Evolutionary conservation across 2,113 vertebrate species (phyloP), one percentile per base, ranked within the genome.

Genomic region (Corythoichthys intestinalis): DNA sequence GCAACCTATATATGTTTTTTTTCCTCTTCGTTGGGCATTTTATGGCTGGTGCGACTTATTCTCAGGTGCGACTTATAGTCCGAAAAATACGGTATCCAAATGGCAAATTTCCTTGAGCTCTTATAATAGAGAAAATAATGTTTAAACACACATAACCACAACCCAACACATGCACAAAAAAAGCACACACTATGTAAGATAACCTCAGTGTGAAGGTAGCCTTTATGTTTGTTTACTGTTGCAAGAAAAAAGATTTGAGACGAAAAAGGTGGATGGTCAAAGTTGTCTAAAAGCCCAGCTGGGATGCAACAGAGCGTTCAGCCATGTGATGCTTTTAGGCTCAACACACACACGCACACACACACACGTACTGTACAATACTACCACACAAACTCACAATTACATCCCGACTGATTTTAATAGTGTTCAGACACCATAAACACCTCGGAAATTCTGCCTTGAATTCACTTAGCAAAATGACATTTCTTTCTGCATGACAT

Each of bases 251-350:
- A 28, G 60, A 63, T 63, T 44, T 20, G n/a, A 47, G 44, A 61
- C 9, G 37, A 56, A 56, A 58, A 56, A 37, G 56, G 34, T 58
- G 56, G 12, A 38, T 37, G 34, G 17, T 61, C 59, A 63, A 63
- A 47, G 61, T 63, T 63, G 61, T 46, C 61, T 63, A 63, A 63
- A 63, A 63, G 61, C 61, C 61, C 61, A 63, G 61, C 61, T 63
- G 61, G 61, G 61, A 63, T 34, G 46, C 61, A 63, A 13, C 44
- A 6, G 44, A 63, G 61, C 61, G 44, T 63, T 63, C 61, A 63
- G 44, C 61, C 44, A 47, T 63, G 61, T 47, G 61, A 63, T 63
- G 41, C 61, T 34, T 63, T 63, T 34, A 34, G 61, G 20, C 44
- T 46, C 11, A 46, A 44, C 39, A 6, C 41, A 6, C 60, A 46